These are phyloP conservation scores for Athene cunicularia DNA, from an alignment of 2,113 vertebrate species.

Conservation along the genomic window DNA sequence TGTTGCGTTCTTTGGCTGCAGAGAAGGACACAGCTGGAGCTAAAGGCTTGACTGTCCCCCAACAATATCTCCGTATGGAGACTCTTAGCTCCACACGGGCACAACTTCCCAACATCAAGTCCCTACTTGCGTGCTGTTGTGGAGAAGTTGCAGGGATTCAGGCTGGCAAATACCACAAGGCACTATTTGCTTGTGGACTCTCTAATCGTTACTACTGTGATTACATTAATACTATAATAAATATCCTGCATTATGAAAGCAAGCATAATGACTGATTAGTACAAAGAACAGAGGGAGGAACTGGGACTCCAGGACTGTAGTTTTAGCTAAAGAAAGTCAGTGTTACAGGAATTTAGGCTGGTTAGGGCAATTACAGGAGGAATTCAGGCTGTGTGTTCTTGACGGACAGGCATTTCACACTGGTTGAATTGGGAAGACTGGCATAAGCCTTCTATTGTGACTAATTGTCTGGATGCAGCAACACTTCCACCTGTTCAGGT, in stretches of 20 bases:
- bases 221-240: neutral
- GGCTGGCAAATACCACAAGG: neutral
- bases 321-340: neutral
- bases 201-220: neutral
- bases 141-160: neutral
- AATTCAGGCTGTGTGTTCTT: neutral
- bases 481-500: neutral
- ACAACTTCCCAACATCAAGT: neutral
- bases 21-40: neutral
- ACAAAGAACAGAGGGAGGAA: neutral
- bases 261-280: neutral
- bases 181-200: neutral
- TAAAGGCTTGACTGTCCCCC: neutral
- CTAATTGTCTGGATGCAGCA: neutral
- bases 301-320: neutral
- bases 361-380: neutral
- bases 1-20: neutral
- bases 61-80: rapidly evolving
- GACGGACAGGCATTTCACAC: neutral
- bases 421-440: neutral
- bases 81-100: neutral
- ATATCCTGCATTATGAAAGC: neutral
- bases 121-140: rapidly evolving
- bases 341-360: neutral
- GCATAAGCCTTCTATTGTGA: neutral